A percentile compares a stretch with the other conserved stretches of the same genome.
Conservation (phyloP, 2,113 vertebrate genomes). For the Sciurus niger region DNA sequence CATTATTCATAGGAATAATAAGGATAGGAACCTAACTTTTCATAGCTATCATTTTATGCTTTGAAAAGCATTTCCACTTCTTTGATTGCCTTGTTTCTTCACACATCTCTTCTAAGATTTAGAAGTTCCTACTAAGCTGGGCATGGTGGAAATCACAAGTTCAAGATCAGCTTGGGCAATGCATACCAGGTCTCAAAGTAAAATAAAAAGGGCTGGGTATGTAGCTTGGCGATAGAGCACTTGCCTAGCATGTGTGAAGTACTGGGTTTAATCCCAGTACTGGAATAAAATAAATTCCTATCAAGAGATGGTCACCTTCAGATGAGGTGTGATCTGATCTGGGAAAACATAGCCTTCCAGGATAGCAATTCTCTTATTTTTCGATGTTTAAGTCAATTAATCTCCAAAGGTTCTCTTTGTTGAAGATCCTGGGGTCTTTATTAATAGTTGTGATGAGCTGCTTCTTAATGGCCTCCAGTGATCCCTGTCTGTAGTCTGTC, state of each 20-base stretch:
- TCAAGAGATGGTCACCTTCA: neutral
- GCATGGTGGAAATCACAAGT: neutral
- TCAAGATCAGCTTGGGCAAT: neutral
- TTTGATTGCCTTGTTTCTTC: conserved; percentile 6
- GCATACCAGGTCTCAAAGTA: neutral
- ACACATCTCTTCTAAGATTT: neutral
- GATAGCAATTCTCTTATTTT: neutral
- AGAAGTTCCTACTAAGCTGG: neutral
- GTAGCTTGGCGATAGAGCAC: neutral
- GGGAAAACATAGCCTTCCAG: neutral
- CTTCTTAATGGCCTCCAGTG: neutral
- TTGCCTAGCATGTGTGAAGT: neutral
- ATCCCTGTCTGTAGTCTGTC: neutral
- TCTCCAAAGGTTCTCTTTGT: neutral
- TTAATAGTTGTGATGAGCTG: neutral
- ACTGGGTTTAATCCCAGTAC: neutral
- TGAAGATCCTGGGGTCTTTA: neutral
- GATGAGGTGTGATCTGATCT: neutral
- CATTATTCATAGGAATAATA: neutral
- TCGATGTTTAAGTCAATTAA: neutral
- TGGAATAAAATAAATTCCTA: neutral
- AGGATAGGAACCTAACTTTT: neutral
- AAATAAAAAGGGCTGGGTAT: neutral
- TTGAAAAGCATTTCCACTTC: neutral
- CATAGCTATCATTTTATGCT: neutral